A percentile compares a stretch with the other conserved stretches of the same genome.
Conservation (phyloP, 2,113 vertebrate species). For the Jacana jacana region DNA sequence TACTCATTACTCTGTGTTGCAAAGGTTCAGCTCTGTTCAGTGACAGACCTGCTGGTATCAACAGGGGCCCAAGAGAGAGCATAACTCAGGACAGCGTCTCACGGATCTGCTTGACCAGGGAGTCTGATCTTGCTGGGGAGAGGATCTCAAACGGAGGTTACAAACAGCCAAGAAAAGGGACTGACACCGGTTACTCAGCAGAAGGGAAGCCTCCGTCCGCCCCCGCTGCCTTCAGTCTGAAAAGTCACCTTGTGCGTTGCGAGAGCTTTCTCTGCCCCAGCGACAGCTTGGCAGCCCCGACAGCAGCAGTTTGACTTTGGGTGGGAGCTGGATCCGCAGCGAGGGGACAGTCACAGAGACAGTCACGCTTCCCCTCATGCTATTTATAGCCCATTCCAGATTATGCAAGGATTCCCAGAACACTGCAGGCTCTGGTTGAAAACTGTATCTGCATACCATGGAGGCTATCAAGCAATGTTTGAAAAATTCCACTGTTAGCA, state of each 20-base stretch:
- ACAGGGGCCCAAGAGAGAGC: not conserved
- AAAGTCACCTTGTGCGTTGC: not conserved
- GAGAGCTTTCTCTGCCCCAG: not conserved
- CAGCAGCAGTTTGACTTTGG: not conserved
- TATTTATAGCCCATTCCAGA: slow-evolving; percentile 17
- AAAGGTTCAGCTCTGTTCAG: not conserved
- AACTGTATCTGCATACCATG: not conserved
- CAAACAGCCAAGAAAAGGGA: not conserved
- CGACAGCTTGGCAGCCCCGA: not conserved
- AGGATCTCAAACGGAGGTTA: not conserved
- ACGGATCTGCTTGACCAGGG: not conserved
- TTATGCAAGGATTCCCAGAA: slow-evolving; percentile 69
- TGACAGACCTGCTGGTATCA: not conserved
- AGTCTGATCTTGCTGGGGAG: not conserved
- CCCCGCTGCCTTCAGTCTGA: not conserved
- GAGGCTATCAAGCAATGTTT: not conserved
- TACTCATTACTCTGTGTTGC: not conserved
- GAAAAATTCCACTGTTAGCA: not conserved
- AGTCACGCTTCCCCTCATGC: not conserved
- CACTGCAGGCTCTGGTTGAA: slow-evolving; percentile 19
- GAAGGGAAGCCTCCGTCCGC: not conserved
- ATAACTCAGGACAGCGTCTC: not conserved
- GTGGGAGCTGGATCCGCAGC: not conserved
- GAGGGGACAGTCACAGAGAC: not conserved
- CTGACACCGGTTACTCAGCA: not conserved